A percentile compares a stretch with the other conserved stretches of the same genome.
These are phyloP conservation scores for Florisuga fusca DNA, from an alignment of 2,797 vertebrate species.

Conservation along the genomic window DNA sequence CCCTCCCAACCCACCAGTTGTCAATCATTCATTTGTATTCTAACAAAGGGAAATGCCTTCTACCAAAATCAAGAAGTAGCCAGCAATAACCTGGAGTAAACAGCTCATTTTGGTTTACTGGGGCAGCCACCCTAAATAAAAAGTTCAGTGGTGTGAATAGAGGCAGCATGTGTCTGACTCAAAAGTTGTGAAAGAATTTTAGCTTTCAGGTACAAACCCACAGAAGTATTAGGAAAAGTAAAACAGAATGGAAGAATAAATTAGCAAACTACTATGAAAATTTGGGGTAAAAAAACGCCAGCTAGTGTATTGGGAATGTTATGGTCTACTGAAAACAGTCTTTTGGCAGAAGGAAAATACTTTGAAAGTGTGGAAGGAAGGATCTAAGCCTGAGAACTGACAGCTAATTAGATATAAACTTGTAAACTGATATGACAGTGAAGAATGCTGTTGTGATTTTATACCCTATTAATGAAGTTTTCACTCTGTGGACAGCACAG, in stretches of 20 bases:
- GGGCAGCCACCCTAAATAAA: neutral
- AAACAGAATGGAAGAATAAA: neutral
- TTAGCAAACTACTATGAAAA: neutral
- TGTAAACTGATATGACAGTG: neutral
- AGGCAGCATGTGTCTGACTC: accelerated
- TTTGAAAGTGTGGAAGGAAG: neutral
- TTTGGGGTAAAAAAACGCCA: accelerated
- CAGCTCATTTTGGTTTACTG: neutral
- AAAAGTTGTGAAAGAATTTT: neutral
- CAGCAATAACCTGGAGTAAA: neutral
- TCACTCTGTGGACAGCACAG: neutral
- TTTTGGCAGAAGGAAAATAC: neutral
- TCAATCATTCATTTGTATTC: neutral
- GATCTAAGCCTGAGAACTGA: neutral
- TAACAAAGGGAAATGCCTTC: neutral
- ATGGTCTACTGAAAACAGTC: neutral
- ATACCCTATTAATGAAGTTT: neutral
- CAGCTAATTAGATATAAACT: slow-evolving; percentile 14
- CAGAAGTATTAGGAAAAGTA: neutral
- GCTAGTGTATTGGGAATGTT: neutral
- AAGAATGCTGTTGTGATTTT: neutral
- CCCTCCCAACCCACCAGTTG: neutral
- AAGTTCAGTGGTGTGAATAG: accelerated
- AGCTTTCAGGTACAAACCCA: neutral
- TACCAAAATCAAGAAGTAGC: neutral